Percentiles rank a stretch among this genome's conserved stretches.
phyloP scores from a whole-genome alignment of 2,888 invertebrate genomes.

The Nephrotoma guestfalica region DNA sequence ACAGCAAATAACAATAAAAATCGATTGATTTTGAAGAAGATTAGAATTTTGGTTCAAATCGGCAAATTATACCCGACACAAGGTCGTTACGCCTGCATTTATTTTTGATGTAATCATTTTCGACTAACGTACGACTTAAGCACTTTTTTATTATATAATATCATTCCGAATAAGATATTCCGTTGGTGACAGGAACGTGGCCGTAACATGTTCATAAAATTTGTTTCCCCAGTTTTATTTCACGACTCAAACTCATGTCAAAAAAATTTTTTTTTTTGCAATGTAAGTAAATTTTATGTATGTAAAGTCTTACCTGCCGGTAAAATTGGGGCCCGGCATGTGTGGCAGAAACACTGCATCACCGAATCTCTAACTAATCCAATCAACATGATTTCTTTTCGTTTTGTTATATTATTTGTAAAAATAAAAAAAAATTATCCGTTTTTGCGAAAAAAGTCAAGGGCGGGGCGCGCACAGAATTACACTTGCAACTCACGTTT shows the following conservation, averaged over 20 bases:
- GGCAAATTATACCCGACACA: not conserved
- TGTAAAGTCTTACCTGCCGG: slow-evolving; percentile 49
- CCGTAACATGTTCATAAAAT: too few relatives aligned
- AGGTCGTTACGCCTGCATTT: not conserved
- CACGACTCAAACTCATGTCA: not conserved
- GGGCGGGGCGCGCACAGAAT: slow-evolving; percentile 10
- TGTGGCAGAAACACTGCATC: slow-evolving; percentile 87
- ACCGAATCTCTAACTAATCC: slow-evolving; percentile 82
- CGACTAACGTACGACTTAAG: not conserved
- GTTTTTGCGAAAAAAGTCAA: slow-evolving; percentile 1
- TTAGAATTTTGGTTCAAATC: not conserved
- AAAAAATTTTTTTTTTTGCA: not conserved
- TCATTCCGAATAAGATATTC: not conserved
- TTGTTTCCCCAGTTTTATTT: not conserved
- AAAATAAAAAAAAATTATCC: not conserved
- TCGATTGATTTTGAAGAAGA: not conserved
- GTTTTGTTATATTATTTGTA: not conserved
- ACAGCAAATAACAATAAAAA: not conserved
- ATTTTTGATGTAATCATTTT: not conserved
- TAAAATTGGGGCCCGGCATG: slow-evolving; percentile 70
- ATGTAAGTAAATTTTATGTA: not conserved
- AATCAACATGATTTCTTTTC: slow-evolving; percentile 51
- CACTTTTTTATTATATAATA: not conserved
- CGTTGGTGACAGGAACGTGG: too few relatives aligned
- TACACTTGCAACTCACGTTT: not conserved